Evolutionary conservation across 2,797 vertebrate genomes (phyloP).

Genomic region (Sebastiscus tertius): DNA sequence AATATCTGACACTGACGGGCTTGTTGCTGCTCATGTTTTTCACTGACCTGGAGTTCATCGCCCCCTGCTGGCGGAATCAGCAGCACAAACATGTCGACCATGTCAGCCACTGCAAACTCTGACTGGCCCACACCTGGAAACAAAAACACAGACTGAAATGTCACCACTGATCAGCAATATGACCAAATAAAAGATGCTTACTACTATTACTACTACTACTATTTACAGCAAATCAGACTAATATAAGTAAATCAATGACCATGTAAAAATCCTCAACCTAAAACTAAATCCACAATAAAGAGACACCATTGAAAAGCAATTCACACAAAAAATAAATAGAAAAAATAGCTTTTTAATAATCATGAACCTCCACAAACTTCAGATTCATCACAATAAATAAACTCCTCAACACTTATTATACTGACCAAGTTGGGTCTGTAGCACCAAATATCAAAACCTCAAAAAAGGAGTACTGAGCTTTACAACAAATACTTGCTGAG

Average conservation of each 20-base stretch:
- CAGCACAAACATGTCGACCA: slow-evolving; percentile 99
- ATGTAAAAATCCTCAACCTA: neutral
- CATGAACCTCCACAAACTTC: slow-evolving; percentile 5
- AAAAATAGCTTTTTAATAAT: slow-evolving; percentile 27
- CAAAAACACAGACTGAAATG: neutral
- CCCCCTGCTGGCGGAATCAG: slow-evolving; percentile 97
- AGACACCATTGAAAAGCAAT: too few relatives aligned
- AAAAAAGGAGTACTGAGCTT: neutral
- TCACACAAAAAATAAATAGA: neutral
- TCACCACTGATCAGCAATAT: neutral
- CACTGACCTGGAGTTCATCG: slow-evolving; percentile 95
- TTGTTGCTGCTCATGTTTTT: neutral
- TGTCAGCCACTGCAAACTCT: slow-evolving; percentile 98
- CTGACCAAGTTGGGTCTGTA: neutral
- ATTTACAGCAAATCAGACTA: neutral
- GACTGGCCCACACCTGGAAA: slow-evolving; percentile 91
- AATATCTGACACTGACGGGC: neutral
- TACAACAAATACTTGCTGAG: neutral
- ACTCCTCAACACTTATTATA: neutral
- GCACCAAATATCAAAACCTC: neutral
- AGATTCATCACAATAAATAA: slow-evolving; percentile 35
- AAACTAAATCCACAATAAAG: neutral
- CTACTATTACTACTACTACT: too few relatives aligned
- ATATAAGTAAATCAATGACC: neutral
- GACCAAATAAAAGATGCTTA: fast-evolving